A percentile compares a stretch with the other conserved stretches of the same genome.
Evolutionary conservation across 2,888 invertebrate genomes (phyloP).

Genomic region (Neoascia interrupta): DNA sequence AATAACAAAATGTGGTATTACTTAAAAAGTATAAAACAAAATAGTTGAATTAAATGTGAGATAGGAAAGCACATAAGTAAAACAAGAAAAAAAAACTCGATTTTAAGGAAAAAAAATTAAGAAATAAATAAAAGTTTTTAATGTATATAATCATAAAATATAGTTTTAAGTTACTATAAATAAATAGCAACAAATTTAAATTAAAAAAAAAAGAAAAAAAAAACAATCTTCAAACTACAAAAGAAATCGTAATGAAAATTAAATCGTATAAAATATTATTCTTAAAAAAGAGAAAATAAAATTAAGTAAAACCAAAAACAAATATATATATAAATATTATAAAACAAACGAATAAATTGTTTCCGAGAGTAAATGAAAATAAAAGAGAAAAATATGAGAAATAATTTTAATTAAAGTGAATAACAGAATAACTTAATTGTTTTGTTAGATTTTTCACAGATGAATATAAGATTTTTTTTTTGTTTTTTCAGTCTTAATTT

Average conservation of each 20-base stretch:
- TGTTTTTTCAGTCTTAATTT: slow-evolving; percentile 49
- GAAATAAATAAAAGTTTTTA: slow-evolving; percentile 32
- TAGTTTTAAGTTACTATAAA: slow-evolving; percentile 42
- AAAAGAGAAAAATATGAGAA: slow-evolving; percentile 18
- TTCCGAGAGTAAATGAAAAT: slow-evolving; percentile 43
- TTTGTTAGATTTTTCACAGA: slow-evolving; percentile 67
- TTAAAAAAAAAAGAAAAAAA: slow-evolving; percentile 29
- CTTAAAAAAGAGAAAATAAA: slow-evolving; percentile 10
- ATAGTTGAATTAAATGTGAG: slow-evolving; percentile 10
- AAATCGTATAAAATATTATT: slow-evolving; percentile 39
- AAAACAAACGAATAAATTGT: slow-evolving; percentile 48
- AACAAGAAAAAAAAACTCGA: slow-evolving; percentile 36
- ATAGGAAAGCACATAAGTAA: slow-evolving; percentile 10
- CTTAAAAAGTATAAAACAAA: slow-evolving; percentile 57
- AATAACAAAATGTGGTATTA: slow-evolving; percentile 58
- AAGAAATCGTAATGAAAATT: slow-evolving; percentile 30
- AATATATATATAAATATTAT: not conserved
- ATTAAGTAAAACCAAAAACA: not conserved
- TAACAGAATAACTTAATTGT: slow-evolving; percentile 48
- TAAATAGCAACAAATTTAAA: slow-evolving; percentile 59
- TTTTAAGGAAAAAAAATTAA: slow-evolving; percentile 39
- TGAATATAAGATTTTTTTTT: slow-evolving; percentile 30
- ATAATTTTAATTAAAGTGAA: slow-evolving; percentile 47
- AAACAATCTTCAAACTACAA: slow-evolving; percentile 33
- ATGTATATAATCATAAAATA: slow-evolving; percentile 64